A percentile compares a stretch with the other conserved stretches of the same genome.
Evolutionary conservation across 2,888 invertebrate species (phyloP).

Genomic region (Ptilodon capucinus): DNA sequence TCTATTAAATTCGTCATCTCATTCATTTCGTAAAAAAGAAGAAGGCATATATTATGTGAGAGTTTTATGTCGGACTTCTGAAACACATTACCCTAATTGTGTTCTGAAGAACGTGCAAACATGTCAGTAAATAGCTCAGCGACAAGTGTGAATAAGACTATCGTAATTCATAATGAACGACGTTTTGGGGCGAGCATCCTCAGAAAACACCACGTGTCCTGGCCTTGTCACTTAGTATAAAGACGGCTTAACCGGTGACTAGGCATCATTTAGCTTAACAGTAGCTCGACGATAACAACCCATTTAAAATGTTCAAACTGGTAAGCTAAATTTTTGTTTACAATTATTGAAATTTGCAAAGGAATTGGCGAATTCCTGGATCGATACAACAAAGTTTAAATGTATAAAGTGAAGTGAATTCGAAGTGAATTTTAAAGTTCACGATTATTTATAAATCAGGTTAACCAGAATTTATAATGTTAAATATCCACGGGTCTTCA

Average conservation of each 20-base stretch:
- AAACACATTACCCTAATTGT: too few species aligned
- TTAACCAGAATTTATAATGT: too few species aligned
- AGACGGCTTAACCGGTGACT: slow-evolving; percentile 17
- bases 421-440: too few species aligned
- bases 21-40: too few species aligned
- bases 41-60: too few species aligned
- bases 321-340: neutral
- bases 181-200: slow-evolving; percentile 6
- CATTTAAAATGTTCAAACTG: slow-evolving; percentile 8
- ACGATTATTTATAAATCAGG: too few species aligned
- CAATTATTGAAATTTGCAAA: neutral
- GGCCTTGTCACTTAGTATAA: slow-evolving; percentile 42
- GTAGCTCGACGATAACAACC: slow-evolving; percentile 19
- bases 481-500: too few species aligned
- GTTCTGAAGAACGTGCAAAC: neutral
- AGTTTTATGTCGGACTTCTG: too few species aligned
- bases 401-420: too few species aligned
- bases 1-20: too few species aligned
- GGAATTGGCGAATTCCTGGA: neutral
- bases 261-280: slow-evolving; percentile 37
- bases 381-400: neutral
- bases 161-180: neutral
- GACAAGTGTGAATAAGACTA: slow-evolving; percentile 8
- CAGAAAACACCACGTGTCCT: slow-evolving; percentile 9
- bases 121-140: neutral